Evolutionary conservation across 2,888 invertebrate genomes (phyloP), one percentile per base, ranked within the genome.

Genomic region (Stenchaetothrips biformis): DNA sequence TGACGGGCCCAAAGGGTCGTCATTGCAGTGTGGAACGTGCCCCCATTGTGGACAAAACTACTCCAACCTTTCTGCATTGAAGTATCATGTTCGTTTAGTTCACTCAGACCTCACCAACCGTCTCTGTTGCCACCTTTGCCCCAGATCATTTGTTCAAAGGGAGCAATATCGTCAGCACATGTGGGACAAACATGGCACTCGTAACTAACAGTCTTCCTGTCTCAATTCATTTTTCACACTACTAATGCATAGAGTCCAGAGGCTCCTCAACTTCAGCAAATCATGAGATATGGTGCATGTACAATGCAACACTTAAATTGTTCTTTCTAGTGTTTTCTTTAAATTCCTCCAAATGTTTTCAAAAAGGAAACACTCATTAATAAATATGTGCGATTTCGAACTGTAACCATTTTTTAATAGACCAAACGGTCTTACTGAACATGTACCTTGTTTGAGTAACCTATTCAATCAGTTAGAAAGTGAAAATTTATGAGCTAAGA

Each of bases 111-210:
- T 92, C 83, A 90, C 91, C 37, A 92, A 92, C 85, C 89, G 91
- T 85, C 88, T 92, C 82, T 92, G 92, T 86, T 92, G 92, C 86
- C 92, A 92, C 85, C 87, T 92, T 79, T 92, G 92, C 85, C 92
- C 92, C 48, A 89, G 91, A 83, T 90, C 91, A n/a, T 92, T 92
- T 83, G 90, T 90, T 81, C 91, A 91, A 88, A 87, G 92, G 82
- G 92, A 92, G 85, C 90, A 91, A 77, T 92, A 91, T 85, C 92
- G 92, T 86, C 90, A 91, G 83, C 92, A 92, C 85, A 92, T 92
- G 92, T 91, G 90, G 87, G 89, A 91, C 81, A 90, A 89, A 84
- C 92, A 92, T 74, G 67, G 67, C 8, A 74, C 67, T 25, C 67
- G 67, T 11, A 74, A 74, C 25, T 74, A 74, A 53, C 53, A 53